Conservation (phyloP, 2,797 vertebrate species). For the Pogoniulus pusillus region DNA sequence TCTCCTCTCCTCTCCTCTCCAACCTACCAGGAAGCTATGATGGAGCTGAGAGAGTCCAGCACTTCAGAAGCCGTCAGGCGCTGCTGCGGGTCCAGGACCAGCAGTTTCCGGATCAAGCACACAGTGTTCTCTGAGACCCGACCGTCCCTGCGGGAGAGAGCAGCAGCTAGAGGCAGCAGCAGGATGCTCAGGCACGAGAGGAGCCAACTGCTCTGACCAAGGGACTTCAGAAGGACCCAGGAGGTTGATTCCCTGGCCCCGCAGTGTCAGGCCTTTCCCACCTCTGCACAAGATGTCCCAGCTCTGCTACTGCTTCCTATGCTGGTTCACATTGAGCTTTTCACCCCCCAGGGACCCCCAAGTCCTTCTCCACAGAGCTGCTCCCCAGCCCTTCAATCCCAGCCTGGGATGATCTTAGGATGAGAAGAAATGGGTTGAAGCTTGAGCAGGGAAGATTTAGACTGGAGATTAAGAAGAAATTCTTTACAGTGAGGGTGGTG, state of each 20-base stretch:
- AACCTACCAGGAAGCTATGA: slow-evolving; percentile 93
- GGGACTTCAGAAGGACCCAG: not conserved
- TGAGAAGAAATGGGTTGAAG: too few relatives aligned
- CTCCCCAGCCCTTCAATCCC: too few relatives aligned
- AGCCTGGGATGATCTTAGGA: too few relatives aligned
- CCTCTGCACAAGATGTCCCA: not conserved
- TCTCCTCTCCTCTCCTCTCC: fast-evolving
- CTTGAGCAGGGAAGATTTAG: too few relatives aligned
- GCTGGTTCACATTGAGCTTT: too few relatives aligned
- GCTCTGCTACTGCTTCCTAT: not conserved
- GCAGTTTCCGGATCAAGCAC: slow-evolving; percentile 95
- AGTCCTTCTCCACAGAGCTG: too few relatives aligned
- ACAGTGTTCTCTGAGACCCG: slow-evolving; percentile 97
- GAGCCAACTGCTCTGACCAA: not conserved
- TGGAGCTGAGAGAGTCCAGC: slow-evolving; percentile 92
- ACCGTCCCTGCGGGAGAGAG: slow-evolving; percentile 83
- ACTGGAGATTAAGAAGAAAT: too few relatives aligned
- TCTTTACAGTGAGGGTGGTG: too few relatives aligned
- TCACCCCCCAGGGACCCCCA: too few relatives aligned
- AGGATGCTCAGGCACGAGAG: not conserved
- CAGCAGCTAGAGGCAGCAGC: not conserved
- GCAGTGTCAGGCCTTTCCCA: not conserved
- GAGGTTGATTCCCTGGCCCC: not conserved
- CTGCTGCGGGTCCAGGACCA: slow-evolving; percentile 96
- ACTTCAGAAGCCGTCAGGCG: slow-evolving; percentile 93